Evolutionary conservation across 1,140 invertebrate species (phyloP), one percentile per base, ranked within the genome.

Genomic region (Macrocentrus cingulum): DNA sequence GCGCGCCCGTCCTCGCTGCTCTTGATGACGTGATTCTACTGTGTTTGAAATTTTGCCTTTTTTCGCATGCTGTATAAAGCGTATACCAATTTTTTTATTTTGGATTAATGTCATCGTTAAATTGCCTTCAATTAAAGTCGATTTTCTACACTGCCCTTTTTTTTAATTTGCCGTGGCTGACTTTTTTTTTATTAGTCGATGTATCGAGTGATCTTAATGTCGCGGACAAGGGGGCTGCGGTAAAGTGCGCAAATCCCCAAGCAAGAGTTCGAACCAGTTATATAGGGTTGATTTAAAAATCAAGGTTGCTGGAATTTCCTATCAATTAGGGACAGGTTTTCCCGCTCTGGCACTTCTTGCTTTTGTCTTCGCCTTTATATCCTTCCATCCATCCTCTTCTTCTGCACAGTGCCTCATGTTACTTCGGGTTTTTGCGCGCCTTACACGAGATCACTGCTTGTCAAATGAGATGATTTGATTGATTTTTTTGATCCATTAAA

Each of bases 301-400:
- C 8, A 16, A n/a, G 8, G 25, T 45, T 16, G 22, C 37, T n/a
- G 54, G 54, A 56, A 56, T 56, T 56, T 56, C 54, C 54, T 56
- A 56, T 56, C 54, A 56, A 56, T 56, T 56, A 56, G 44, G 54
- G 54, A 56, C 45, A 45, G 46, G 32, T 51, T 51, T 36, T 16
- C 49, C 15, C 37, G 49, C 49, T 16, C 32, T 51, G 22, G 49
- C 49, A 51, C 49, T 51, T 51, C 49, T 51, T 51, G 49, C 32
- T 51, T 51, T 37, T 37, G 32, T 51, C 16, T 51, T 34, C 29
- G 46, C 32, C 44, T 29, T 44, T 55, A 56, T 56, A 56, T 56
- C 32, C 54, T 45, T 41, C 48, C 48, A 16, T 16, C 22, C 16
- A 25, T 49, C 19, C 46, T 23, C 18, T 49, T 15, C 29, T 7